Evolutionary conservation across 1,140 invertebrate genomes (phyloP), one percentile per base, ranked within the genome.

Genomic region (Latrodectus geometricus): DNA sequence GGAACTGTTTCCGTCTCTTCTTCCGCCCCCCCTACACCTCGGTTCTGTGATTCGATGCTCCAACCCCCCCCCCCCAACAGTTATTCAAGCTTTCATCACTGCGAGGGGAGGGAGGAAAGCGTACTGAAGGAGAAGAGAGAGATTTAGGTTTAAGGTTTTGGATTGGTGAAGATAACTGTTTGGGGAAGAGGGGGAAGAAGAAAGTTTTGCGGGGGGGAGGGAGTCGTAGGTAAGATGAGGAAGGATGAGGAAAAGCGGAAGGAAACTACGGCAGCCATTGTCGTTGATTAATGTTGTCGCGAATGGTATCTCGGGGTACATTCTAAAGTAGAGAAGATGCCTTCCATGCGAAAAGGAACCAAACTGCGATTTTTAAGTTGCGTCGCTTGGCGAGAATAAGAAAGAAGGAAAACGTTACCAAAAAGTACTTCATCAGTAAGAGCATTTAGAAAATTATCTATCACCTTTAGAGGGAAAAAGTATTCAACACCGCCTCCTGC

Each of bases 261-360:
- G 54, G 35, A 83, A 73, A 83, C 70, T 35, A 35, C 35, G 35
- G 21, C 50, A 11, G n/a, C 70, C 80, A 83, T 83, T 83, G 80
- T 83, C 69, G 80, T 83, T 83, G 80, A 83, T 83, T 83, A 83
- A 83, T 75, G 72, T 56, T 83, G 80, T 83, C 80, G 80, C 70
- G 35, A 83, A 83, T 17, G 69, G 23, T 74, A 74, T 83, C 80
- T 83, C 70, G 48, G 61, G 23, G 56, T 77, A 17, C 21, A 21
- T 61, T 17, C 23, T 8, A 20, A 56, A 56, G 9, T 74, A 20
- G 17, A 61, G 21, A 77, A 66, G 12, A 68, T 17, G 76, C 20
- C 11, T 69, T 20, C 12, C 9, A 66, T 4, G 56, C 80, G 14
- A 20, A 75, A 83, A 83, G 65, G 80, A 74, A 48, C 80, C 70